phyloP scores from a whole-genome alignment of 2,888 invertebrate species.

The Drosophila maculinotata region DNA sequence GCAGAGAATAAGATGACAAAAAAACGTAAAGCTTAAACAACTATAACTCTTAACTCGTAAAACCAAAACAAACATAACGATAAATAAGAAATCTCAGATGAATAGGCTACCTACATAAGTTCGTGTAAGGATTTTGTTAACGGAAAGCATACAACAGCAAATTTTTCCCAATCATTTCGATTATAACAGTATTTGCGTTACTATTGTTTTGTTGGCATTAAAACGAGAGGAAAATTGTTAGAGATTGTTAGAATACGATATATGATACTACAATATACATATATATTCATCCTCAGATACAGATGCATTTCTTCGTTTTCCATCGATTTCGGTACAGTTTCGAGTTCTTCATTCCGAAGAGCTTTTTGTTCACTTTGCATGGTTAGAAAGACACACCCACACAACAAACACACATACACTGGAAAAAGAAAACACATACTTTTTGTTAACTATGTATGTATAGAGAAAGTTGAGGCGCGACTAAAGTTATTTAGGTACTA shows the following conservation, averaged over 20 bases:
- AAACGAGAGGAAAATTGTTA: neutral
- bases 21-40: conserved; percentile 44
- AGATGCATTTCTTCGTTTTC: conserved; percentile 22
- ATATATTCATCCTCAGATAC: conserved; percentile 3
- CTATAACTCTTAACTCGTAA: conserved; percentile 55
- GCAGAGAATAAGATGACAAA: conserved; percentile 47
- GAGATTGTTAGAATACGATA: conserved; percentile 7
- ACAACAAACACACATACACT: conserved; percentile 21
- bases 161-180: conserved; percentile 13
- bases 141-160: conserved; percentile 28
- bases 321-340: conserved; percentile 13
- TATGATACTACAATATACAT: neutral
- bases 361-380: conserved; percentile 47
- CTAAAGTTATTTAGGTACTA: conserved; percentile 55
- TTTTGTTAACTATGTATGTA: conserved; percentile 56
- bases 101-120: conserved; percentile 76
- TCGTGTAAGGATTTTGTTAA: conserved; percentile 64
- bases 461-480: conserved; percentile 32
- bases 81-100: conserved; percentile 57
- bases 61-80: conserved; percentile 13
- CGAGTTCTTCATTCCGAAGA: conserved; percentile 31
- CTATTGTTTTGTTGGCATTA: conserved; percentile 10
- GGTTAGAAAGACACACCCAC: conserved; percentile 23
- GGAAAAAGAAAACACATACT: conserved; percentile 12
- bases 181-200: conserved; percentile 10